Evolutionary conservation across 2,797 vertebrate species (phyloP).

Genomic region (Halcyon chelicuti): DNA sequence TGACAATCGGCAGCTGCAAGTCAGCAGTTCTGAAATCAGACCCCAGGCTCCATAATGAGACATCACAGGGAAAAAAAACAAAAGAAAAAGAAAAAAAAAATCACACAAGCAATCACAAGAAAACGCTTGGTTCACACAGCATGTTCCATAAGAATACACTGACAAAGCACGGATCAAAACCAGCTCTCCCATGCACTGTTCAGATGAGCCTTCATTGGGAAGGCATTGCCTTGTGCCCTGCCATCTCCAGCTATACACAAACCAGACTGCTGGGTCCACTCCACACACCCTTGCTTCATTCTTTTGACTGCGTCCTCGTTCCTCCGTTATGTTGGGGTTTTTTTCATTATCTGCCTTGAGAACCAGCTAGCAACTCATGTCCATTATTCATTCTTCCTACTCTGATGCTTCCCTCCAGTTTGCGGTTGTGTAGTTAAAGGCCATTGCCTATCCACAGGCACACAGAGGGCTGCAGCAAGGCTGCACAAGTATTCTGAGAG

Average conservation of each 20-base stretch:
- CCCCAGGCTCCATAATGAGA: accelerated
- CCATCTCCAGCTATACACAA: background rate
- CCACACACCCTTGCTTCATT: background rate
- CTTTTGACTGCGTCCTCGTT: background rate
- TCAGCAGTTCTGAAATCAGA: background rate
- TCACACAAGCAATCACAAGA: background rate
- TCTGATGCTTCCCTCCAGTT: background rate
- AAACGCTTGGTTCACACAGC: background rate
- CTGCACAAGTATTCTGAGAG: background rate
- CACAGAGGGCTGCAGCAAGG: background rate
- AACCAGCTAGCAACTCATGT: background rate
- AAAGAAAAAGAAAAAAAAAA: background rate
- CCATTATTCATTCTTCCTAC: background rate
- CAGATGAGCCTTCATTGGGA: accelerated
- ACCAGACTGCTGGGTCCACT: background rate
- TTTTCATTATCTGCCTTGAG: background rate
- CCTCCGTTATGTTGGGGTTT: background rate
- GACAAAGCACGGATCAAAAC: background rate
- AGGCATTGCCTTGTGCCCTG: accelerated
- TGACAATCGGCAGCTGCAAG: background rate
- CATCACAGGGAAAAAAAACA: background rate
- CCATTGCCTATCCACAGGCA: background rate
- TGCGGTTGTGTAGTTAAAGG: background rate
- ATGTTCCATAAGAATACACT: background rate
- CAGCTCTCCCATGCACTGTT: background rate